Conservation (phyloP, 2,113 vertebrate genomes). For the Emydocephalus ijimae region DNA sequence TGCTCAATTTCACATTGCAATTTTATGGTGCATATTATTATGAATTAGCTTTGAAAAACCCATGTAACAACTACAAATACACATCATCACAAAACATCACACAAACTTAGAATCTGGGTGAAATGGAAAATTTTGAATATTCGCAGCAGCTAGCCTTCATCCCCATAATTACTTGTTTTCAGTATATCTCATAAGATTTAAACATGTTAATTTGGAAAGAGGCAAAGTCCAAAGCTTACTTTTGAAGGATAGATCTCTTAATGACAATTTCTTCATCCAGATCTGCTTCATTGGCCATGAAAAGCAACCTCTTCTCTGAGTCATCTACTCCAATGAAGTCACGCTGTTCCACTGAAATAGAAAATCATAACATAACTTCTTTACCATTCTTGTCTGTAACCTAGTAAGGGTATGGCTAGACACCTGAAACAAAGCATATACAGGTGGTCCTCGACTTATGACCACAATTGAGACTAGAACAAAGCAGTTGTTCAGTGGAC, state of each 20-base stretch:
- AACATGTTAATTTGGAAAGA: constrained; percentile 32
- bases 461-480: not conserved
- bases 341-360: constrained; percentile 87
- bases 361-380: constrained; percentile 60
- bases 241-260: constrained; percentile 90
- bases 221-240: constrained; percentile 77
- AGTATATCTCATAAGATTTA: not conserved
- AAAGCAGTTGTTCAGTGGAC: not conserved
- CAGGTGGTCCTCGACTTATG: not conserved
- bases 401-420: constrained; percentile 26
- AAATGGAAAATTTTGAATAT: not conserved
- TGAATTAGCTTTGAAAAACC: not conserved
- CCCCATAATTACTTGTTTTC: not conserved
- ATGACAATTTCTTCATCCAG: constrained; percentile 92
- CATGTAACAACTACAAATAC: not conserved
- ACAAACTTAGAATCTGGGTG: not conserved
- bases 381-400: constrained; percentile 30
- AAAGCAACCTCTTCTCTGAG: constrained; percentile 89
- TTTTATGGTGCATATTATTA: not conserved
- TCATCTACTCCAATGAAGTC: constrained; percentile 96
- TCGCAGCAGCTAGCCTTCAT: not conserved
- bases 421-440: not conserved
- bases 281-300: constrained; percentile 98
- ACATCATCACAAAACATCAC: not conserved
- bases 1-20: not conserved